These are phyloP conservation scores for Daphoenositta chrysoptera DNA, from an alignment of 2,113 vertebrate species.

Conservation along the genomic window DNA sequence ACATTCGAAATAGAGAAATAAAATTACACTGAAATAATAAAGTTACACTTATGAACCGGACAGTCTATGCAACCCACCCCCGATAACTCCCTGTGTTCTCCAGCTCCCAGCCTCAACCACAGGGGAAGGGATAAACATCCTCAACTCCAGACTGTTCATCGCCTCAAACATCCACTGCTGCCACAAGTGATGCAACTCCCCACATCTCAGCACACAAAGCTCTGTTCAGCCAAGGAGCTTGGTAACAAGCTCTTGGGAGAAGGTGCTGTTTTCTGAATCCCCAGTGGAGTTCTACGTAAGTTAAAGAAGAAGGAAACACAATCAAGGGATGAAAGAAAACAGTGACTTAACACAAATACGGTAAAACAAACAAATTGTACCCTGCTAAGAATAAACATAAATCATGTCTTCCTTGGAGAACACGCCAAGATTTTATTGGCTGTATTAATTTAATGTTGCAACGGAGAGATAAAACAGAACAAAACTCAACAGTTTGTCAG, in stretches of 20 bases:
- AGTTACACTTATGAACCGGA: not conserved
- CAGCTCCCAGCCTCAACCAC: not conserved
- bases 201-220: not conserved
- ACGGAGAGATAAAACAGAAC: not conserved
- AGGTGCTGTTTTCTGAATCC: not conserved
- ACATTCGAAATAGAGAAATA: not conserved
- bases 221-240: not conserved
- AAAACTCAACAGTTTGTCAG: not conserved
- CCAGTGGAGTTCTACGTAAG: fast-evolving
- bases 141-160: not conserved
- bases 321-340: not conserved
- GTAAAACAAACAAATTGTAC: not conserved
- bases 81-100: not conserved
- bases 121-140: not conserved
- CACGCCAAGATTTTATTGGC: not conserved
- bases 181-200: not conserved
- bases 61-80: not conserved
- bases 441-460: not conserved
- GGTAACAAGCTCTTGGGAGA: not conserved
- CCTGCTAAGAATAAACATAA: not conserved
- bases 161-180: not conserved
- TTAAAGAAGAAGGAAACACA: not conserved
- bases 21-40: not conserved
- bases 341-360: not conserved
- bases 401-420: not conserved